Conservation (phyloP, 2,888 invertebrate genomes). For the Polydesmus complanatus region DNA sequence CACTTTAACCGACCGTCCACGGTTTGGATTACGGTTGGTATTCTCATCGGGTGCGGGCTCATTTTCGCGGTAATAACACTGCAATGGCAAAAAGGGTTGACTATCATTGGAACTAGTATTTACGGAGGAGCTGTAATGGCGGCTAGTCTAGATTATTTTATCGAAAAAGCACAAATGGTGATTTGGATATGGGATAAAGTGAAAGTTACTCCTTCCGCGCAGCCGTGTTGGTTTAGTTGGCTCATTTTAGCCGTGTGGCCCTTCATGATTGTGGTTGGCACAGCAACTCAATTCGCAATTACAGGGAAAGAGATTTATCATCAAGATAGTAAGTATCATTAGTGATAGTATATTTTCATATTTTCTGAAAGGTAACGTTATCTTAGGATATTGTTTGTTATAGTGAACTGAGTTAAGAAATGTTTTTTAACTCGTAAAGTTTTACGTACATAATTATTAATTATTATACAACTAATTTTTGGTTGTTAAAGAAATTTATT, state of each 20-base stretch:
- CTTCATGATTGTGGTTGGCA: conserved; percentile 49
- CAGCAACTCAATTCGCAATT: conserved; percentile 51
- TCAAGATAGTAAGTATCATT: conserved; percentile 31
- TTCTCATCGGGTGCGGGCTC: conserved; percentile 49
- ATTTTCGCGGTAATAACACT: conserved; percentile 55
- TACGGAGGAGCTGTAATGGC: conserved; percentile 60
- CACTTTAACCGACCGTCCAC: conserved; percentile 43
- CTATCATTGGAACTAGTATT: conserved; percentile 58
- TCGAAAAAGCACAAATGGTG: conserved; percentile 52
- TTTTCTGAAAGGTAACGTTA: too few species aligned
- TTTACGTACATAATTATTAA: too few species aligned
- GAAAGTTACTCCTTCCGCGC: conserved; percentile 31
- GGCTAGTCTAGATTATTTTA: conserved; percentile 56
- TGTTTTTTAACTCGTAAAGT: too few species aligned
- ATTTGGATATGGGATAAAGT: conserved; percentile 55
- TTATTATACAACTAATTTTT: too few species aligned
- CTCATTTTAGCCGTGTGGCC: conserved; percentile 59
- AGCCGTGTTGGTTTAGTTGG: conserved; percentile 54
- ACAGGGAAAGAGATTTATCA: conserved; percentile 46
- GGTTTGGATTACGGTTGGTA: conserved; percentile 56
- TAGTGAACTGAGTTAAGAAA: too few species aligned
- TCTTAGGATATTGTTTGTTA: too few species aligned
- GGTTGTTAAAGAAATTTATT: too few species aligned
- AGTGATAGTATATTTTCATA: too few species aligned
- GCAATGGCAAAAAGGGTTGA: conserved; percentile 59